phyloP scores from a whole-genome alignment of 2,797 vertebrate genomes.

The Poecilia velifera region DNA sequence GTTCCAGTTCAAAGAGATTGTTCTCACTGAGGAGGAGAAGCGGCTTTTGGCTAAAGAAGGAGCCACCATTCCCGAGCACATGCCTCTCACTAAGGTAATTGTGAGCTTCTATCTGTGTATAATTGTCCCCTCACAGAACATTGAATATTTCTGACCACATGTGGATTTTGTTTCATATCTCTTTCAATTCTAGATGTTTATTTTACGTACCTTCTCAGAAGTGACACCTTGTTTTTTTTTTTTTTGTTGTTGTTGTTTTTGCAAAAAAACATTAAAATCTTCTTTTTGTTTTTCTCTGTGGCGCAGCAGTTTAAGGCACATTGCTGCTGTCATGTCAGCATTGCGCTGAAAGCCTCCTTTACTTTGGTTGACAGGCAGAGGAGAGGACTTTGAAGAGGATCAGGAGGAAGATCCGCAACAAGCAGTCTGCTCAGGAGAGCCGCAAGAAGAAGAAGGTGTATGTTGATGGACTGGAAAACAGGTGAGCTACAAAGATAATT shows the following conservation, averaged over 20 bases:
- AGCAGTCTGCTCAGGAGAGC: constrained; percentile 90
- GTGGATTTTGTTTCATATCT: not conserved
- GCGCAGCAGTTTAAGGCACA: constrained; percentile 1
- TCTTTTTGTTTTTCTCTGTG: not conserved
- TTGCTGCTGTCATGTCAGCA: constrained; percentile 16
- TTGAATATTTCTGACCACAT: not conserved
- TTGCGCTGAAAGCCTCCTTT: constrained; percentile 23
- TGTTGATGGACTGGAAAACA: constrained; percentile 88
- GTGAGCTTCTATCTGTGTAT: not conserved
- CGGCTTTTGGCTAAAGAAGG: constrained; percentile 88
- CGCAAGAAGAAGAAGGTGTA: constrained; percentile 90
- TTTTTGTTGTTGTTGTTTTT: not conserved
- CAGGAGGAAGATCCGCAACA: constrained; percentile 91
- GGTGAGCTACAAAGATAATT: constrained; percentile 71
- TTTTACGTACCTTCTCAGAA: not conserved
- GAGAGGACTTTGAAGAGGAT: constrained; percentile 87
- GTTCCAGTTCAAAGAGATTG: constrained; percentile 82
- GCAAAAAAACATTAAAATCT: constrained; percentile 10
- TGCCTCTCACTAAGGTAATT: constrained; percentile 90
- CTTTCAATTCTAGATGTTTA: not conserved
- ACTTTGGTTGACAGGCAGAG: constrained; percentile 80
- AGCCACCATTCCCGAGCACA: constrained; percentile 77
- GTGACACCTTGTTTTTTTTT: not conserved
- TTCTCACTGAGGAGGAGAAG: constrained; percentile 89
- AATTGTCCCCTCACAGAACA: not conserved